phyloP scores from a whole-genome alignment of 2,888 invertebrate genomes.

The Drosophila affinis region DNA sequence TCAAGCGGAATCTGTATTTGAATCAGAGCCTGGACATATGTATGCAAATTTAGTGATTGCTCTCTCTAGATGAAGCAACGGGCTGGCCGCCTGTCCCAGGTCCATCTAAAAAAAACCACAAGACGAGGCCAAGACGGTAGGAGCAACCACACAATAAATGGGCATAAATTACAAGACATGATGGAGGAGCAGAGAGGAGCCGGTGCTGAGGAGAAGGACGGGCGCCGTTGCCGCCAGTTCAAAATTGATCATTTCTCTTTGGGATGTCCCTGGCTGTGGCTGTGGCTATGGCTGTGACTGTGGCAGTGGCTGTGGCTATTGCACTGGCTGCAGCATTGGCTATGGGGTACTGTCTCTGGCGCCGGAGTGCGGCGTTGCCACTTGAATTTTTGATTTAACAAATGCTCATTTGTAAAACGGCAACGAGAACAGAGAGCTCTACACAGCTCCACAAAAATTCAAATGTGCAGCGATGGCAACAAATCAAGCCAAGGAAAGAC shows the following conservation, averaged over 20 bases:
- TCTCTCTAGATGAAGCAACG: neutral
- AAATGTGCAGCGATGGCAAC: slow-evolving; percentile 44
- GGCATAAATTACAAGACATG: slow-evolving; percentile 77
- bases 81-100: neutral
- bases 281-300: slow-evolving; percentile 54
- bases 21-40: neutral
- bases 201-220: neutral
- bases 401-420: slow-evolving; percentile 75
- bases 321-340: neutral
- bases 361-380: slow-evolving; percentile 75
- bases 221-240: slow-evolving; percentile 8
- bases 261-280: slow-evolving; percentile 28
- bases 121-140: slow-evolving; percentile 67
- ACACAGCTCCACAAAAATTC: slow-evolving; percentile 39
- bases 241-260: slow-evolving; percentile 69
- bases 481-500: slow-evolving; percentile 27
- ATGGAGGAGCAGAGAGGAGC: slow-evolving; percentile 37
- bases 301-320: slow-evolving; percentile 1
- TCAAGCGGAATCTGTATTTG: neutral
- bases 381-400: slow-evolving; percentile 78
- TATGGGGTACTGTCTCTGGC: slow-evolving; percentile 44
- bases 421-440: slow-evolving; percentile 30
- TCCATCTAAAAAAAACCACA: slow-evolving; percentile 59
- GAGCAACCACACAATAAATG: slow-evolving; percentile 74
- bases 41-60: neutral